Percentiles rank a stretch among this genome's conserved stretches.
phyloP scores from a whole-genome alignment of 2,797 vertebrate species.

The Pipistrellus pygmaeus region DNA sequence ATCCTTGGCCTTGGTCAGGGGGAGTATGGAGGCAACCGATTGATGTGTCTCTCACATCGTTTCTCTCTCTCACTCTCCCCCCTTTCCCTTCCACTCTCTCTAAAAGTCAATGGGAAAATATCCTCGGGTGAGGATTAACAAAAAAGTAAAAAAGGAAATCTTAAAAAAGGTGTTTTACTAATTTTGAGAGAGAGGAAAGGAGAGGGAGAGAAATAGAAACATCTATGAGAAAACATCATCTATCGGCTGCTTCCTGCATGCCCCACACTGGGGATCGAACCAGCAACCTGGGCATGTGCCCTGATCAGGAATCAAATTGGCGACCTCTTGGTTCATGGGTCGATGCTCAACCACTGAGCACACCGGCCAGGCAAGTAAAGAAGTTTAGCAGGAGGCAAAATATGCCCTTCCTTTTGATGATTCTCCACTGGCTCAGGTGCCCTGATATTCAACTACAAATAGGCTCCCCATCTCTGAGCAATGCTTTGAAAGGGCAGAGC shows the following conservation, averaged over 20 bases:
- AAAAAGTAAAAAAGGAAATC: too few species aligned
- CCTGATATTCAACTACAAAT: not conserved
- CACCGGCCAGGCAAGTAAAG: not conserved
- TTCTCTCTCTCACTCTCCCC: too few species aligned
- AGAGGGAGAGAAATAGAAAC: not conserved
- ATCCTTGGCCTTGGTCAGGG: too few species aligned
- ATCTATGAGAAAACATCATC: not conserved
- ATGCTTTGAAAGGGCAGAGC: not conserved
- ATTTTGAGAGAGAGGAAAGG: not conserved
- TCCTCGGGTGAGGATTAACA: too few species aligned
- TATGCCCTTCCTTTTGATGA: conserved; percentile 41
- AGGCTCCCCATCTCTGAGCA: conserved; percentile 13
- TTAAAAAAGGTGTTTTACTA: too few species aligned
- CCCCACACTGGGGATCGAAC: not conserved
- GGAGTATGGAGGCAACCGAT: too few species aligned
- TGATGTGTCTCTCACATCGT: too few species aligned
- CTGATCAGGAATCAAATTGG: not conserved
- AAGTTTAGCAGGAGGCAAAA: conserved; percentile 53
- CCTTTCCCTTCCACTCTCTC: too few species aligned
- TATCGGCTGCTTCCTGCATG: too few species aligned
- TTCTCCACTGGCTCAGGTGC: conserved; percentile 1
- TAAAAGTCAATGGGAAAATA: too few species aligned
- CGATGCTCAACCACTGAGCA: not conserved
- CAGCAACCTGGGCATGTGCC: not conserved
- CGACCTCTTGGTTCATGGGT: not conserved